Conservation (phyloP, 2,113 vertebrate species). For the Psilopsiagon aymara region DNA sequence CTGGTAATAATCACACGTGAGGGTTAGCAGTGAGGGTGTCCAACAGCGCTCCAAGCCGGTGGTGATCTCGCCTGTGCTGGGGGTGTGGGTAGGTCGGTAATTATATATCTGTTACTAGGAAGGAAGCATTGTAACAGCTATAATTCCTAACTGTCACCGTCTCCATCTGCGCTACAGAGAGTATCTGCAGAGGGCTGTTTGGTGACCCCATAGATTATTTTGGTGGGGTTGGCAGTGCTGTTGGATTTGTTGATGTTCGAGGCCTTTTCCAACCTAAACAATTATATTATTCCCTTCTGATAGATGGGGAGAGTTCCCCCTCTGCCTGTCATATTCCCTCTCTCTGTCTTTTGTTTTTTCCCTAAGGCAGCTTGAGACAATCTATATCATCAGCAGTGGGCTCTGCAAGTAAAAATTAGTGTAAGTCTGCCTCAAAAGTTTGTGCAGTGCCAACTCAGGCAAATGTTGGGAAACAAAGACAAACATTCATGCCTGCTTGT, state of each 20-base stretch:
- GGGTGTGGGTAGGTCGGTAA: fast-evolving
- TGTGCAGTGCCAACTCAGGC: not conserved
- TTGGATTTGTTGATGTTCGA: not conserved
- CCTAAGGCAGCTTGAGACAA: not conserved
- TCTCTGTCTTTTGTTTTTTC: not conserved
- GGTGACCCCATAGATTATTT: not conserved
- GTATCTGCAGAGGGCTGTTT: not conserved
- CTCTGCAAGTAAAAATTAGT: not conserved
- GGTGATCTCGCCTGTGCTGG: not conserved
- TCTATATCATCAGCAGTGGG: too few species aligned
- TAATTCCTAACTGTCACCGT: fast-evolving
- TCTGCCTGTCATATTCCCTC: fast-evolving
- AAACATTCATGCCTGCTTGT: not conserved
- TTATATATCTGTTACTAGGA: fast-evolving
- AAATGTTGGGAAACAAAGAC: not conserved
- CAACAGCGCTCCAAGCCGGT: not conserved
- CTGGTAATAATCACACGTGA: fast-evolving
- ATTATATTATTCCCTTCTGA: not conserved
- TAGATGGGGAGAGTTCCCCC: not conserved
- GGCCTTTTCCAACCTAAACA: not conserved
- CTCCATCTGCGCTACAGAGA: fast-evolving
- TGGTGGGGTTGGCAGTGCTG: not conserved
- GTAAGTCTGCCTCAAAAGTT: not conserved
- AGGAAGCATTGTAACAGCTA: fast-evolving
- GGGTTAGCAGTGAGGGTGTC: fast-evolving